Evolutionary conservation across 2,113 vertebrate genomes (phyloP).

Genomic region (Onychorhynchus coronatus): DNA sequence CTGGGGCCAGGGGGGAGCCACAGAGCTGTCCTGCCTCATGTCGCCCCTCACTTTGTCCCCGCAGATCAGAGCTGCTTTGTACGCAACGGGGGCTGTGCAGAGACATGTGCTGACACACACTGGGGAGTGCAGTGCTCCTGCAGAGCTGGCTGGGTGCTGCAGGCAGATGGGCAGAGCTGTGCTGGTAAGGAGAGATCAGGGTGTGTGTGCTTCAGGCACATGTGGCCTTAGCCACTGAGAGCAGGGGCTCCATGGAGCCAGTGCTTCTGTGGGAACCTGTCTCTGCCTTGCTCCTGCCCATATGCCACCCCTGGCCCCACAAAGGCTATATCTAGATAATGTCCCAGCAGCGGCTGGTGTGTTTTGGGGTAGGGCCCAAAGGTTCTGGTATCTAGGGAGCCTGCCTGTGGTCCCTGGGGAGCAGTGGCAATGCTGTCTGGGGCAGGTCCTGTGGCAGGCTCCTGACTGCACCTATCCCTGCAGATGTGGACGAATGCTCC

Average conservation of each 20-base stretch:
- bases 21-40: background rate
- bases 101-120: conserved; percentile 71
- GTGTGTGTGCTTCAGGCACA: accelerated
- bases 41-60: background rate
- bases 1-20: accelerated
- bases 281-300: background rate
- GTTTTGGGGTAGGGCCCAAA: background rate
- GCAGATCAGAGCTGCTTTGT: conserved; percentile 79
- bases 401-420: background rate
- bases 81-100: conserved; percentile 82
- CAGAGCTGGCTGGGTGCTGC: conserved; percentile 73
- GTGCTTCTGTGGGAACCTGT: background rate
- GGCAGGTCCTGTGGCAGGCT: background rate
- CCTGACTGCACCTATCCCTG: background rate
- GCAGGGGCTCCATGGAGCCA: accelerated
- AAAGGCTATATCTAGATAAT: background rate
- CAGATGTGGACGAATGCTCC: conserved; percentile 87
- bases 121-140: conserved; percentile 84
- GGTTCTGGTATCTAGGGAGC: background rate
- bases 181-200: conserved; percentile 69
- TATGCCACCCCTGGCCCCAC: accelerated
- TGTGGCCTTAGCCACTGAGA: background rate
- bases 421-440: background rate
- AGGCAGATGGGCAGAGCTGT: conserved; percentile 75
- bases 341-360: background rate